phyloP scores from a whole-genome alignment of 2,797 vertebrate species.

The Chiroxiphia lanceolata region DNA sequence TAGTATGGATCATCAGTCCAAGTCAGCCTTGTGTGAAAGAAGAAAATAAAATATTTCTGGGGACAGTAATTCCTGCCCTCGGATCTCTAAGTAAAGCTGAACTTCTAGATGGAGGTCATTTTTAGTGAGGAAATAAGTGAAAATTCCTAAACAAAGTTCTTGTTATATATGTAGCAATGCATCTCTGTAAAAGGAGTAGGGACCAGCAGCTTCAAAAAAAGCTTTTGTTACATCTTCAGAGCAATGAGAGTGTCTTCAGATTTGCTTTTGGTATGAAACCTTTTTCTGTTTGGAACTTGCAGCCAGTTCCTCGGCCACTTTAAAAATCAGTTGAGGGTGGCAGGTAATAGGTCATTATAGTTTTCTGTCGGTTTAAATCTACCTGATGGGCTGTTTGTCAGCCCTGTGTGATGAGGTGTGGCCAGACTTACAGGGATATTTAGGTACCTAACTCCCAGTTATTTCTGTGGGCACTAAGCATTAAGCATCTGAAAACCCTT shows the following conservation, averaged over 20 bases:
- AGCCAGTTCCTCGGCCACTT: neutral
- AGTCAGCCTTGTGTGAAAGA: conserved; percentile 10
- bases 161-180: neutral
- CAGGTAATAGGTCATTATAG: conserved; percentile 2
- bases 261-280: neutral
- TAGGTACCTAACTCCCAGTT: neutral
- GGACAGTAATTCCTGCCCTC: neutral
- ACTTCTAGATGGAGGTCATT: neutral
- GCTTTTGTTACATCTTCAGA: conserved; percentile 1
- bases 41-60: conserved; percentile 34
- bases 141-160: neutral
- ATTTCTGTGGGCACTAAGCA: neutral
- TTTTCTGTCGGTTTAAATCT: conserved; percentile 30
- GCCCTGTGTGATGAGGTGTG: neutral
- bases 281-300: neutral
- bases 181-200: neutral
- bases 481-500: neutral
- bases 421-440: neutral
- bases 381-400: conserved; percentile 10
- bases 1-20: conserved; percentile 27
- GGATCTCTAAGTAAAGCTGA: neutral
- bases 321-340: conserved; percentile 12
- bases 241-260: neutral
- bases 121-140: neutral
- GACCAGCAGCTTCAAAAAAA: neutral